Evolutionary conservation across 2,113 vertebrate species (phyloP).

Genomic region (Peromyscus polionotus): DNA sequence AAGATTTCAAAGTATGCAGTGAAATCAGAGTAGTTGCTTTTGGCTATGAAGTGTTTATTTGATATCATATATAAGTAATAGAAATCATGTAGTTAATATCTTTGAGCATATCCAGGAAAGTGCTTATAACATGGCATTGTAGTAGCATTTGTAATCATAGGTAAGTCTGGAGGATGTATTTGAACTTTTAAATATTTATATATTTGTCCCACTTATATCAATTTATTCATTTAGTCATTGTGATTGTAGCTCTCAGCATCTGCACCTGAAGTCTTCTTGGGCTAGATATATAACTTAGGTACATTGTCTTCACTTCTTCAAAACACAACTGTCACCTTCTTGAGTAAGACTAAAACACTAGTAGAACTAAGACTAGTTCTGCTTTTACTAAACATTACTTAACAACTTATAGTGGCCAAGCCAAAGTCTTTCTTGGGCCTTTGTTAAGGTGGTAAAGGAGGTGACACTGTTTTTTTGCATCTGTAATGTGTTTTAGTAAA

Average conservation of each 20-base stretch:
- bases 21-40: not conserved
- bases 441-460: not conserved
- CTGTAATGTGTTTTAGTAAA: not conserved
- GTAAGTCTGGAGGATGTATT: not conserved
- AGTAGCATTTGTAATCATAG: not conserved
- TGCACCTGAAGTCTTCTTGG: not conserved
- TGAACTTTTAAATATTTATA: not conserved
- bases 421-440: not conserved
- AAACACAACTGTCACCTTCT: not conserved
- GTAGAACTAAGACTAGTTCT: not conserved
- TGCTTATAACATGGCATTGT: not conserved
- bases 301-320: not conserved
- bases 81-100: not conserved
- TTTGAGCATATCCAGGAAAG: not conserved
- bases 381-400: not conserved
- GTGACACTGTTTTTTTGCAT: not conserved
- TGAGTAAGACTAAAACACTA: not conserved
- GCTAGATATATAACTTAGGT: not conserved
- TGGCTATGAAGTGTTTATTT: not conserved
- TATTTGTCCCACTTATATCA: not conserved
- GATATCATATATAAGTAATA: not conserved
- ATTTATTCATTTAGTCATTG: not conserved
- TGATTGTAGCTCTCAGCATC: not conserved
- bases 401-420: not conserved
- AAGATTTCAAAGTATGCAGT: not conserved